phyloP scores from a whole-genome alignment of 2,797 vertebrate species.

The Catostomus latipinnis region DNA sequence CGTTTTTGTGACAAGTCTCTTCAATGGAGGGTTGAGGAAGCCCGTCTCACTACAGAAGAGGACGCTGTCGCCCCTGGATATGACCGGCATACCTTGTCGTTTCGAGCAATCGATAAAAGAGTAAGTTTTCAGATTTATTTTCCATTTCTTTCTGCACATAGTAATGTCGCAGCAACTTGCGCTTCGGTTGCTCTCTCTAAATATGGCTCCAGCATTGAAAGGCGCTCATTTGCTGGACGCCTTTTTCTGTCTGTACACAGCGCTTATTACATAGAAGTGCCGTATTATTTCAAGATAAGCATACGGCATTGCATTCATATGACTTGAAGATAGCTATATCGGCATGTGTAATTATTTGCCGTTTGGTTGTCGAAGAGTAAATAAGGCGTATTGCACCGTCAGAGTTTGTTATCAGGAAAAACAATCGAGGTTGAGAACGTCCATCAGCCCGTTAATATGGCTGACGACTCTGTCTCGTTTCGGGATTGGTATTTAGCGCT shows the following conservation, averaged over 20 bases:
- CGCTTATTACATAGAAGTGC: slow-evolving; percentile 38
- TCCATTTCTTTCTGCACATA: neutral
- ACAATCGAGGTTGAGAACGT: slow-evolving; percentile 55
- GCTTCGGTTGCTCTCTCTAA: slow-evolving; percentile 12
- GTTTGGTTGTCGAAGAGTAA: slow-evolving; percentile 66
- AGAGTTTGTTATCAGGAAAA: slow-evolving; percentile 33
- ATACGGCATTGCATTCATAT: slow-evolving; percentile 19
- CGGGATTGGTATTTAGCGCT: slow-evolving; percentile 80
- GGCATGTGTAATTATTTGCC: slow-evolving; percentile 58
- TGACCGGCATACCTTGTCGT: slow-evolving; percentile 72
- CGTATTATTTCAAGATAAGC: slow-evolving; percentile 1
- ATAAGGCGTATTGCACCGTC: slow-evolving; percentile 61
- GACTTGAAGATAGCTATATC: slow-evolving; percentile 2
- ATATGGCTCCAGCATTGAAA: slow-evolving; percentile 32
- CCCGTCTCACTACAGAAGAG: slow-evolving; percentile 67
- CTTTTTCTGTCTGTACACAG: slow-evolving; percentile 33
- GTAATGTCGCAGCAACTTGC: neutral
- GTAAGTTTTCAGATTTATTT: slow-evolving; percentile 47
- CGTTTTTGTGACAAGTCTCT: slow-evolving; percentile 56
- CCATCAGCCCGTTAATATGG: slow-evolving; percentile 81
- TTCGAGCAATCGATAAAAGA: slow-evolving; percentile 32
- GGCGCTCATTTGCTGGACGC: slow-evolving; percentile 34
- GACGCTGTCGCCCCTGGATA: slow-evolving; percentile 76
- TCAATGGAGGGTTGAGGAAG: slow-evolving; percentile 63
- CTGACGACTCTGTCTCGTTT: slow-evolving; percentile 81